Percentiles rank a stretch among this genome's conserved stretches.
phyloP scores from a whole-genome alignment of 2,113 vertebrate species.

The Coregonus clupeaformis region DNA sequence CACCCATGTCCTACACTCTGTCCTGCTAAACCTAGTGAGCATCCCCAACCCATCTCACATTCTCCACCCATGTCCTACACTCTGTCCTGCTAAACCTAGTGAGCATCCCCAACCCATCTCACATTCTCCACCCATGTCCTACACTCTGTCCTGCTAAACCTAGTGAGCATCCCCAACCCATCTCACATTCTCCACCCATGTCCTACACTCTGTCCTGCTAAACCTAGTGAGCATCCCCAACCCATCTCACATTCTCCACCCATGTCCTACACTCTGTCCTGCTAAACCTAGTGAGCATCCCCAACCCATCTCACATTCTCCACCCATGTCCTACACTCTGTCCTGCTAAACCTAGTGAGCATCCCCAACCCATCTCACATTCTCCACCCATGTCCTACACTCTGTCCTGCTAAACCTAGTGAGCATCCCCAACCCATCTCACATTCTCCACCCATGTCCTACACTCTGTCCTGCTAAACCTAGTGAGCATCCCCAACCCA shows the following conservation, averaged over 20 bases:
- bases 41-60: too few relatives aligned
- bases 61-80: constrained; percentile 1
- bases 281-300: neutral
- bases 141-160: neutral
- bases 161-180: neutral
- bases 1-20: neutral
- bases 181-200: constrained; percentile 10
- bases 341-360: neutral
- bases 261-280: neutral
- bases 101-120: neutral
- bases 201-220: neutral
- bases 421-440: neutral
- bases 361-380: too few relatives aligned
- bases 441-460: constrained; percentile 12
- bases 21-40: neutral
- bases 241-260: neutral
- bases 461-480: neutral
- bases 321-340: neutral
- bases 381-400: constrained; percentile 1
- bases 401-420: neutral
- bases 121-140: constrained; percentile 12
- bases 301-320: too few relatives aligned
- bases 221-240: neutral
- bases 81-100: neutral
- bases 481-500: neutral